Conservation (phyloP, 1,140 invertebrate genomes). For the Danaus plexippus region DNA sequence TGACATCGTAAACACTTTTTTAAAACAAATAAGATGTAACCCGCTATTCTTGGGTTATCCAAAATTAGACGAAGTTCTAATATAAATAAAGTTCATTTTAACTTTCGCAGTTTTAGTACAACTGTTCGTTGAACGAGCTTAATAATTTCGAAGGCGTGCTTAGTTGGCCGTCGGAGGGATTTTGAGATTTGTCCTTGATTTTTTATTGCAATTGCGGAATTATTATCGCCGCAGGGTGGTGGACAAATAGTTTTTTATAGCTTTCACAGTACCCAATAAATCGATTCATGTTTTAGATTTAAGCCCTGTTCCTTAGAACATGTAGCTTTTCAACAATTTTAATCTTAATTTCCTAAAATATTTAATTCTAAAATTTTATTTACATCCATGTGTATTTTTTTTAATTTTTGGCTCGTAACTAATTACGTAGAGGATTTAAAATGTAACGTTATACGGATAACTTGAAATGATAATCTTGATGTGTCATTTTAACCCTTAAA, state of each 20-base stretch:
- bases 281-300: constrained; percentile 1
- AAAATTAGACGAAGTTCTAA: constrained; percentile 17
- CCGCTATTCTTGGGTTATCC: background rate
- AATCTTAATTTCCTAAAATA: too few species aligned
- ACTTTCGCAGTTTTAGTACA: constrained; percentile 10
- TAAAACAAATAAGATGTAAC: constrained; percentile 40
- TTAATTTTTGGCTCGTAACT: too few species aligned
- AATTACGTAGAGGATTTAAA: too few species aligned
- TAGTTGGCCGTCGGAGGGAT: constrained; percentile 62
- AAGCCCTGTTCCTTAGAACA: background rate
- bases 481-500: constrained; percentile 16
- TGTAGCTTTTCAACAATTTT: background rate
- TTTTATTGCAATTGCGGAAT: constrained; percentile 62
- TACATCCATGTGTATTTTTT: too few species aligned
- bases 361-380: too few species aligned
- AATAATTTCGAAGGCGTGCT: constrained; percentile 68
- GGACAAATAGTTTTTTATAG: constrained; percentile 48
- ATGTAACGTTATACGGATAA: constrained; percentile 1
- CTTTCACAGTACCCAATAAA: constrained; percentile 10
- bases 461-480: constrained; percentile 16
- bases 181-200: constrained; percentile 63
- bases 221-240: constrained; percentile 54
- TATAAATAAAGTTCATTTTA: constrained; percentile 25
- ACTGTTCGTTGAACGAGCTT: constrained; percentile 48
- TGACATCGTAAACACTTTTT: constrained; percentile 59